These are phyloP conservation scores for Antrozous pallidus DNA, from an alignment of 2,797 vertebrate species.

Conservation along the genomic window DNA sequence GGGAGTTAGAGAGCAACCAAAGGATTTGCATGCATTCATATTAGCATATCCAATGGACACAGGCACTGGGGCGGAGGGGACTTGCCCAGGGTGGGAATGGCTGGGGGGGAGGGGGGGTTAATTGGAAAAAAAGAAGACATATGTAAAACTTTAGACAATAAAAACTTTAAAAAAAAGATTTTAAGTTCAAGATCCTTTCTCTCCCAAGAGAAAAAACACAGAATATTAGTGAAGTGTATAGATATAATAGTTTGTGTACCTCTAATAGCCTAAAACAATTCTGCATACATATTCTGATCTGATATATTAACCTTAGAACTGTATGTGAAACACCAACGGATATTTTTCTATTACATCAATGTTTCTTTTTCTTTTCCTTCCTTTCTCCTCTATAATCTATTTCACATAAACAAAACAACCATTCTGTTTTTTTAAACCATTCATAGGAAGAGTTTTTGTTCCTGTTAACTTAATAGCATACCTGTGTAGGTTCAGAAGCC, in stretches of 20 bases:
- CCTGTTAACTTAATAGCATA: slow-evolving; percentile 63
- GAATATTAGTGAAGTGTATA: not conserved
- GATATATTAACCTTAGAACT: not conserved
- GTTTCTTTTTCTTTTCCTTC: not conserved
- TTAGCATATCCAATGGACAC: no score
- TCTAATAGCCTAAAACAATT: slow-evolving; percentile 13
- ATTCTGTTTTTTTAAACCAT: not conserved
- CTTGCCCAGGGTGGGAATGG: no score
- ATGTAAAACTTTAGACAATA: no score
- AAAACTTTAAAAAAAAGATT: not conserved
- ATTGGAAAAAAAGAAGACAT: no score
- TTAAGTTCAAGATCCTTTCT: slow-evolving; percentile 3
- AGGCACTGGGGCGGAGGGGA: no score
- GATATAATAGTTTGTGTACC: not conserved
- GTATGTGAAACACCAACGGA: not conserved
- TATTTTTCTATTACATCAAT: not conserved
- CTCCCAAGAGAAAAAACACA: not conserved
- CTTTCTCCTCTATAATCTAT: not conserved
- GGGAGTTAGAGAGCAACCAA: no score
- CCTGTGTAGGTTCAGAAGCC: slow-evolving; percentile 90
- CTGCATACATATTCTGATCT: not conserved
- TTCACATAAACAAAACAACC: slow-evolving; percentile 44
- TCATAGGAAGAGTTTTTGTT: not conserved
- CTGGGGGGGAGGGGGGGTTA: no score
- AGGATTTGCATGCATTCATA: no score